Conservation (phyloP, 2,797 vertebrate species). For the Aldrovandia affinis region DNA sequence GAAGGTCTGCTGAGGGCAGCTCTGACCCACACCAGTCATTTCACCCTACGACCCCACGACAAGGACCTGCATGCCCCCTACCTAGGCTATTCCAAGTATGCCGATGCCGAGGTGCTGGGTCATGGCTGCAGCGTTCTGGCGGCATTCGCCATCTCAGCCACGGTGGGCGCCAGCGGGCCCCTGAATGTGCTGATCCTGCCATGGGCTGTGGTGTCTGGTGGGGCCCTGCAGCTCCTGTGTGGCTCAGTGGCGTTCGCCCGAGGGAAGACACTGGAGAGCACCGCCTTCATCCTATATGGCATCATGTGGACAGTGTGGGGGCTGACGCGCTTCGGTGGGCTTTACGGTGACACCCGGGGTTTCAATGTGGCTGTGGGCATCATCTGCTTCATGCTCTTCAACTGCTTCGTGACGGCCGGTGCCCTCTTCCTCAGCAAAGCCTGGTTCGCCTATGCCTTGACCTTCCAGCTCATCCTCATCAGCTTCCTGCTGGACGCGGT, state of each 20-base stretch:
- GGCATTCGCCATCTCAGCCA: constrained; percentile 77
- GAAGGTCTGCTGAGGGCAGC: constrained; percentile 61
- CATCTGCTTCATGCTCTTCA: constrained; percentile 82
- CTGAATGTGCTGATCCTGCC: constrained; percentile 76
- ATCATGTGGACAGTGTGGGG: constrained; percentile 88
- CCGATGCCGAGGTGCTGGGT: constrained; percentile 80
- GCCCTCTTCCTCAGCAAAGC: constrained; percentile 75
- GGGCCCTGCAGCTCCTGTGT: constrained; percentile 75
- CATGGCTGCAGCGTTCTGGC: constrained; percentile 80
- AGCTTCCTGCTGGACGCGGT: constrained; percentile 86
- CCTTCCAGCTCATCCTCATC: constrained; percentile 80
- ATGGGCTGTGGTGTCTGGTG: constrained; percentile 82
- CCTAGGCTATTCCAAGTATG: constrained; percentile 85
- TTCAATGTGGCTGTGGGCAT: constrained; percentile 79
- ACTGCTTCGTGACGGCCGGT: constrained; percentile 75
- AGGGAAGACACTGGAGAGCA: constrained; percentile 89
- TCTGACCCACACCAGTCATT: constrained; percentile 53
- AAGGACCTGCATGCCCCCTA: constrained; percentile 72
- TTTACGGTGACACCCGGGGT: constrained; percentile 71
- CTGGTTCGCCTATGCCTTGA: constrained; percentile 80
- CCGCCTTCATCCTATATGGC: constrained; percentile 81
- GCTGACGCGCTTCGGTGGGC: constrained; percentile 73
- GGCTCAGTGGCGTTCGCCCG: constrained; percentile 82
- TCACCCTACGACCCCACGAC: constrained; percentile 71
- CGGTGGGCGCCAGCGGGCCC: constrained; percentile 59